Percentiles rank a stretch among this genome's conserved stretches.
Evolutionary conservation across 2,797 vertebrate genomes (phyloP).

Genomic region (Varecia variegata): DNA sequence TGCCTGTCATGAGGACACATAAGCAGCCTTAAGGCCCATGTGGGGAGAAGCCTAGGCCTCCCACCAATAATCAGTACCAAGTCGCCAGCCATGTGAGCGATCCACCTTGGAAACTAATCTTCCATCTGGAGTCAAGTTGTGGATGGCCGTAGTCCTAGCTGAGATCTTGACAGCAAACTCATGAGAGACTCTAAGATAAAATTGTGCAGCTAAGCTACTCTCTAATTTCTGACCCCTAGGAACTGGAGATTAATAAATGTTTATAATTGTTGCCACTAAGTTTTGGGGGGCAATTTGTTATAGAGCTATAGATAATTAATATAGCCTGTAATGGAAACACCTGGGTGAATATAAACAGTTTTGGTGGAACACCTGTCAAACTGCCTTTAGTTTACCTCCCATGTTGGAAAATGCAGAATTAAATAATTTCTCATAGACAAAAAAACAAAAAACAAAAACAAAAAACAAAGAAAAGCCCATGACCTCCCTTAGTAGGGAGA

Average conservation of each 20-base stretch:
- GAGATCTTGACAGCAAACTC: background rate
- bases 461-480: too few species aligned
- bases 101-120: background rate
- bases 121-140: background rate
- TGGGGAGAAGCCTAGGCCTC: background rate
- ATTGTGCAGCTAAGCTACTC: background rate
- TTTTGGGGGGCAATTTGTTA: background rate
- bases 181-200: background rate
- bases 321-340: background rate
- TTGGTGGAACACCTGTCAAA: background rate
- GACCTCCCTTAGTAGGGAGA: background rate
- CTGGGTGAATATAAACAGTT: background rate
- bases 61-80: background rate
- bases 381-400: background rate
- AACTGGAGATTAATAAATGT: background rate
- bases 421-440: background rate
- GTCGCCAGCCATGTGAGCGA: background rate
- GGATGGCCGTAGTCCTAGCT: too few species aligned
- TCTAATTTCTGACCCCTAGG: background rate
- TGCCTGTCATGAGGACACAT: background rate
- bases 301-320: background rate
- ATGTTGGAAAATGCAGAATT: constrained; percentile 9
- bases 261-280: background rate
- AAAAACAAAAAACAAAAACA: too few species aligned
- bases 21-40: background rate